Base-by-base conservation (phyloP, 2,797 vertebrate species). In the Odontamblyopus rebecca region DNA sequence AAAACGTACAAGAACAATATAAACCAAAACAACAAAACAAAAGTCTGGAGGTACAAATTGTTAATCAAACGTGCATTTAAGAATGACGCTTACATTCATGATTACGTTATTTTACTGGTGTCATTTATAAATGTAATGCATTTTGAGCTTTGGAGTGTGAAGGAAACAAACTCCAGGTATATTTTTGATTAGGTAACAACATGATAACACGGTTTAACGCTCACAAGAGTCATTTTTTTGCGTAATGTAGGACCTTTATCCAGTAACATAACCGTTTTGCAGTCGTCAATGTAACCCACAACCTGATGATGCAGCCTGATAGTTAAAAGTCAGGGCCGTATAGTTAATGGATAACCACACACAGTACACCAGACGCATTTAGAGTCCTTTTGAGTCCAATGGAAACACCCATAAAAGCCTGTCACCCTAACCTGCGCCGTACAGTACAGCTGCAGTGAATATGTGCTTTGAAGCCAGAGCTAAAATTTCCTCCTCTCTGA, bases 401-500 rank as follows among this genome's bases (percentile, higher is more conserved):
- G 38, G 41, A 66, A 50, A 51, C 26, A 16, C n/a, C 63, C 23
- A 48, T 48, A 50, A 48, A 65, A 48, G 23, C 38, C 9, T 29
- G 63, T 27, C 63, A 48, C 13, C 44, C 26, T 51, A 26, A 66
- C 63, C 63, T 48, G 44, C 29, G 23, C 15, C 23, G 27, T 41
- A 60, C 63, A 29, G 30, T 65, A 50, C 67, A 41, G 67, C 32
- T 66, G 41, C 41, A 66, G 26, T 29, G 23, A 27, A 29, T 50
- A 27, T 50, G 23, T 18, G 41, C 44, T 66, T 66, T 66, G 44
- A 66, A 66, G 26, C 23, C 23, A 29, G 63, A 29, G 6, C 41
- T 27, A 66, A 66, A 66, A 16, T 66, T 50, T 66, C 63, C 26
- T 66, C 50, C 15, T 2, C 41, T 66, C 23, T 18, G 26, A 50